These are phyloP conservation scores for Eulemur rufifrons DNA, from an alignment of 2,113 vertebrate species.

Conservation along the genomic window DNA sequence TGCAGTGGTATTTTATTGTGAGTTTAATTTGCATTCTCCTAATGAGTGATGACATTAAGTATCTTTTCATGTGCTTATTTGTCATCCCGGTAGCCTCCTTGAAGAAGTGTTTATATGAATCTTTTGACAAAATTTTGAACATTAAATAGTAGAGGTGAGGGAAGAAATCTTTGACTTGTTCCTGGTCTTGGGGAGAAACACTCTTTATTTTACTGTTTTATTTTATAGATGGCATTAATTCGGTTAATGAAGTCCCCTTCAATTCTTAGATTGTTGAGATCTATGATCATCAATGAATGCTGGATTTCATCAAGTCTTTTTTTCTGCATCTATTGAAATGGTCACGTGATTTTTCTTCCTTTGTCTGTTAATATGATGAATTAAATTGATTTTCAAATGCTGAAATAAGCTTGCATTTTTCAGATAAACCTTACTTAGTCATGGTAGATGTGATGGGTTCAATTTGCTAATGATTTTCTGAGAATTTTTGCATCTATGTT, in stretches of 20 bases:
- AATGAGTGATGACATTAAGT: too few relatives aligned
- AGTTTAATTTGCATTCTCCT: too few relatives aligned
- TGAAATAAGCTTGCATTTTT: background rate
- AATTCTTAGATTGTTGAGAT: background rate
- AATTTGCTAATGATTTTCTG: background rate
- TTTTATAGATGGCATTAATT: background rate
- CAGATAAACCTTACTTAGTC: background rate
- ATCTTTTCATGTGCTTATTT: too few relatives aligned
- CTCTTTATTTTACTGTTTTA: background rate
- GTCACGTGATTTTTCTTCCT: background rate
- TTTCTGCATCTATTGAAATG: background rate
- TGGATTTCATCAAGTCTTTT: background rate
- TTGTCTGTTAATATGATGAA: background rate
- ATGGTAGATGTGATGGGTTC: background rate
- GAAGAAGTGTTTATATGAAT: too few relatives aligned
- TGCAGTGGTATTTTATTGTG: too few relatives aligned
- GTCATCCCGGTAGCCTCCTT: too few relatives aligned
- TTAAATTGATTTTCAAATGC: constrained; percentile 13
- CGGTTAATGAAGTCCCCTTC: background rate
- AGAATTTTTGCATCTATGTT: too few relatives aligned
- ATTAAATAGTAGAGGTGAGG: too few relatives aligned
- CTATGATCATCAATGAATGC: background rate
- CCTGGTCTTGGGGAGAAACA: background rate
- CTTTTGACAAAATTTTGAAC: too few relatives aligned
- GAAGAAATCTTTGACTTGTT: too few relatives aligned